Evolutionary conservation across 2,797 vertebrate species (phyloP).

Genomic region (Myoxocephalus aenaeus): DNA sequence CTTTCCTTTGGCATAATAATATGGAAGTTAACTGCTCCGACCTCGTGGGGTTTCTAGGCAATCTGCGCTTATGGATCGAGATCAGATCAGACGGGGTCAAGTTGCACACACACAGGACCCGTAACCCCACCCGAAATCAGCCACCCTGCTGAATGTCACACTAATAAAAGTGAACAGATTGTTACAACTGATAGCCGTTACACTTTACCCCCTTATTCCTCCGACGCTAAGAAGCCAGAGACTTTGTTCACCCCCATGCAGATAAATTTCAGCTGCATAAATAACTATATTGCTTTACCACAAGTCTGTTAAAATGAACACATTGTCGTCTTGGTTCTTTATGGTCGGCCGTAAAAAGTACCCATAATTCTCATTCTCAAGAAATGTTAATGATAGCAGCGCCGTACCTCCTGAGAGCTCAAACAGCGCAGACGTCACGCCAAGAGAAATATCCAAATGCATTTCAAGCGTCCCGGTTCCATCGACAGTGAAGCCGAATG

Average conservation of each 20-base stretch:
- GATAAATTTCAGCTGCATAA: constrained; percentile 55
- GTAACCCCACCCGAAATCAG: constrained; percentile 14
- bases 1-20: constrained; percentile 61
- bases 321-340: constrained; percentile 47
- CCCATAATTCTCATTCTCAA: constrained; percentile 49
- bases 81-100: constrained; percentile 64
- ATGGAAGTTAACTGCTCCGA: constrained; percentile 41
- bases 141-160: constrained; percentile 39
- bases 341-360: constrained; percentile 51
- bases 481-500: constrained; percentile 36
- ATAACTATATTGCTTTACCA: constrained; percentile 51
- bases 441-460: constrained; percentile 74
- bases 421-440: constrained; percentile 33
- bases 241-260: constrained; percentile 4
- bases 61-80: constrained; percentile 33
- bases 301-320: constrained; percentile 61
- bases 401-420: constrained; percentile 73
- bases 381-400: constrained; percentile 24
- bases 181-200: constrained; percentile 13
- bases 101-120: constrained; percentile 47
- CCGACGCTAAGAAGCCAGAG: constrained; percentile 26
- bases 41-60: constrained; percentile 55
- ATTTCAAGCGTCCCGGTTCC: constrained; percentile 52
- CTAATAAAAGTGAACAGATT: constrained; percentile 53
- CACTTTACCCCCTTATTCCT: constrained; percentile 12